Evolutionary conservation across 1,140 invertebrate species (phyloP).

Genomic region (Drosophila bipectinata): DNA sequence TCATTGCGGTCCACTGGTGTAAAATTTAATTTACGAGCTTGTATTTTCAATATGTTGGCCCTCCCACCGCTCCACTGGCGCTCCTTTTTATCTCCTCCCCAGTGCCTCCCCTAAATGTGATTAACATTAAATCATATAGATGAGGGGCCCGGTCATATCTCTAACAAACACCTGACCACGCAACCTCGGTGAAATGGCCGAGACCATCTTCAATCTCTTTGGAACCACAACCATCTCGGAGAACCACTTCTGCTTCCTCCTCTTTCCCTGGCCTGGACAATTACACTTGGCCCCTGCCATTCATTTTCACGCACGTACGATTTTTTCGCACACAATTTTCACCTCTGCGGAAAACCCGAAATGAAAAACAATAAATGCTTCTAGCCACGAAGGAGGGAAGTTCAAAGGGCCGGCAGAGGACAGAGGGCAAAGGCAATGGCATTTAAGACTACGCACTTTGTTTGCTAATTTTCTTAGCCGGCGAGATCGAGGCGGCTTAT

Average conservation of each 20-base stretch:
- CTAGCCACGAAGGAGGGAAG: slow-evolving; percentile 10
- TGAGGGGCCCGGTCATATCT: slow-evolving; percentile 58
- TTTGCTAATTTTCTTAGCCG: slow-evolving; percentile 67
- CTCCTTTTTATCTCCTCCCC: slow-evolving; percentile 7
- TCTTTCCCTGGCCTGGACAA: slow-evolving; percentile 53
- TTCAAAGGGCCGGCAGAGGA: neutral
- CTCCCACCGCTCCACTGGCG: neutral
- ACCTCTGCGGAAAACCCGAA: slow-evolving; percentile 52
- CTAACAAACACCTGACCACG: slow-evolving; percentile 71
- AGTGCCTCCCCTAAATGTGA: slow-evolving; percentile 65
- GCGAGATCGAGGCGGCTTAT: slow-evolving; percentile 54
- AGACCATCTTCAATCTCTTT: slow-evolving; percentile 30
- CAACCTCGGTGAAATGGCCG: slow-evolving; percentile 11
- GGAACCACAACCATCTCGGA: slow-evolving; percentile 27
- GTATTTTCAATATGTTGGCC: slow-evolving; percentile 70
- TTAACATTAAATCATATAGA: slow-evolving; percentile 79
- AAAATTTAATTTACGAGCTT: slow-evolving; percentile 82
- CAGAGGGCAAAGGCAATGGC: slow-evolving; percentile 47
- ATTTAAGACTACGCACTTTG: slow-evolving; percentile 77
- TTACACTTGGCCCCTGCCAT: slow-evolving; percentile 70
- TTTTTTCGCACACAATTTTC: slow-evolving; percentile 81
- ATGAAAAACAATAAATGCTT: slow-evolving; percentile 29
- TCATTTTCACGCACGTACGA: slow-evolving; percentile 78
- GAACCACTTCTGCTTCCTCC: neutral
- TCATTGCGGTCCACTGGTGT: slow-evolving; percentile 67